Conservation (phyloP, 1,140 invertebrate species). For the Cherax quadricarinatus region DNA sequence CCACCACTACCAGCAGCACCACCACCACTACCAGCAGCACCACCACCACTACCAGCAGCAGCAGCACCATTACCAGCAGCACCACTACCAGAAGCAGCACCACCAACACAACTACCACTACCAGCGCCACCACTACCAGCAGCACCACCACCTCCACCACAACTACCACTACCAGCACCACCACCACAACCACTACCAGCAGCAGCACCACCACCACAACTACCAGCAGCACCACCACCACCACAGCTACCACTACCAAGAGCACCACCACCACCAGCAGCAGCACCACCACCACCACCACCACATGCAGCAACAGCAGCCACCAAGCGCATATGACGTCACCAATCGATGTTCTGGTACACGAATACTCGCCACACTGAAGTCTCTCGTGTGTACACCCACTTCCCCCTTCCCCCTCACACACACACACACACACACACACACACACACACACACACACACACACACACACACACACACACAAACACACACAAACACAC, state of each 20-base stretch:
- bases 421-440: no score
- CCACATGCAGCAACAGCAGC: neutral
- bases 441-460: neutral
- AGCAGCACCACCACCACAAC: neutral
- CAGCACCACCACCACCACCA: neutral
- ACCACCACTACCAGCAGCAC: neutral
- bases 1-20: no score
- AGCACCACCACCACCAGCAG: no score
- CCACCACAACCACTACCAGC: neutral
- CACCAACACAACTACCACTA: neutral
- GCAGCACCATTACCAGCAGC: neutral
- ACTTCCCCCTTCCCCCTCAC: neutral
- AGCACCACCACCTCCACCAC: neutral
- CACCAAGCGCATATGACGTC: neutral
- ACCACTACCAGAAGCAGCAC: neutral
- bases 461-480: no score
- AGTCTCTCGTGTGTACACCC: neutral
- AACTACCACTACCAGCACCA: neutral
- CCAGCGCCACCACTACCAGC: neutral
- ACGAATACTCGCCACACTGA: no score
- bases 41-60: no score
- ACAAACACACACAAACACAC: no score
- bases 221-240: neutral
- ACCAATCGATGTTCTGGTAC: no score
- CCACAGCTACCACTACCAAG: neutral